Conservation (phyloP, 2,888 invertebrate genomes). For the Lithophane semibrunnea region DNA sequence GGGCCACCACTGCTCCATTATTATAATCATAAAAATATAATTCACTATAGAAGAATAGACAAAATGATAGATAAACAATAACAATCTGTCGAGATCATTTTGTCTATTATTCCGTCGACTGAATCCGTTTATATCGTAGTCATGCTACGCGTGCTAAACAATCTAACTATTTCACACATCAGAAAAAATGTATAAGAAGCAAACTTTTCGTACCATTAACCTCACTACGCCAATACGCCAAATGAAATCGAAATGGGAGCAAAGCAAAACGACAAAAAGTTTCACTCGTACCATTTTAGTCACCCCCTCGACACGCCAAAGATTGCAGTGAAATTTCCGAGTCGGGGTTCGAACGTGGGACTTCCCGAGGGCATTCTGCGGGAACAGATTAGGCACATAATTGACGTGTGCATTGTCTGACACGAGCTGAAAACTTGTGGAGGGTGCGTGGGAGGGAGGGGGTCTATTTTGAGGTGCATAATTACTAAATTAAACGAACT, state of each 20-base stretch:
- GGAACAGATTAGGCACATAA: slow-evolving; percentile 49
- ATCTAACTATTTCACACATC: no score
- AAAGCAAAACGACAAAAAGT: slow-evolving; percentile 36
- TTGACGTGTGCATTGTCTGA: slow-evolving; percentile 50
- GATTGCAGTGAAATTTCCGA: slow-evolving; percentile 48
- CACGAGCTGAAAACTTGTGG: slow-evolving; percentile 24
- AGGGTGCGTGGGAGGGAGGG: neutral
- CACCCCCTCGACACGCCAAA: slow-evolving; percentile 37
- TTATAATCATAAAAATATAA: neutral
- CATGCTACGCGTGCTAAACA: no score
- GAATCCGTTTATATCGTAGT: no score
- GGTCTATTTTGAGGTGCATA: slow-evolving; percentile 12
- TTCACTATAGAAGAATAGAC: neutral
- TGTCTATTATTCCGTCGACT: no score
- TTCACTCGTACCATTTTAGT: slow-evolving; percentile 40
- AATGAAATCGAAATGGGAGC: slow-evolving; percentile 40
- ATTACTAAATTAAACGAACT: no score
- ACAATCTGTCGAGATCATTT: no score
- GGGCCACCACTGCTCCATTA: no score
- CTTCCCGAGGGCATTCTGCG: slow-evolving; percentile 34
- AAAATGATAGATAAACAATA: no score
- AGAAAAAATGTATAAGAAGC: slow-evolving; percentile 9
- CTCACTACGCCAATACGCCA: slow-evolving; percentile 30
- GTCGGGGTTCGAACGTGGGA: neutral
- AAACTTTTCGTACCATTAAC: slow-evolving; percentile 18